phyloP scores from a whole-genome alignment of 1,140 invertebrate species.

The Drosophila bocqueti region DNA sequence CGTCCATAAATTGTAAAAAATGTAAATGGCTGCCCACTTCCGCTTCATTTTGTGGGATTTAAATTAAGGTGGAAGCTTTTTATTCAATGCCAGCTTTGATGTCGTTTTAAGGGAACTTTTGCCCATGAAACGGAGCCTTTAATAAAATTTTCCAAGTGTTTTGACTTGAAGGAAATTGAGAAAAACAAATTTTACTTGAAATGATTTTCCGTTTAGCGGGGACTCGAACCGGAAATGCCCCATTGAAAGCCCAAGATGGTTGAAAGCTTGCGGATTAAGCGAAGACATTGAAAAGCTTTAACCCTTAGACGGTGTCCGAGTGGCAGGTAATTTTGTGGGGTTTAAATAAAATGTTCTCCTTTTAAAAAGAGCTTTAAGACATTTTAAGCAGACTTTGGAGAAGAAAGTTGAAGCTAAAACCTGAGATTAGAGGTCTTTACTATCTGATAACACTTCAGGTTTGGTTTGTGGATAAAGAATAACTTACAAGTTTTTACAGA shows the following conservation, averaged over 20 bases:
- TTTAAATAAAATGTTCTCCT: not conserved
- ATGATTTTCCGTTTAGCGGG: not conserved
- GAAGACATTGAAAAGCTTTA: constrained; percentile 22
- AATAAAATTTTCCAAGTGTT: not conserved
- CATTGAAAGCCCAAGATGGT: constrained; percentile 53
- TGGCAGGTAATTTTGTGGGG: not conserved
- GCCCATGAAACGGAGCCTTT: not conserved
- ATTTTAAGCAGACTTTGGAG: not conserved
- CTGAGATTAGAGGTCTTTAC: no score
- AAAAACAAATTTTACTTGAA: constrained; percentile 5
- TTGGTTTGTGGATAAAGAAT: not conserved
- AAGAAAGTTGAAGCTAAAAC: not conserved
- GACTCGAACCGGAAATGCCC: constrained; percentile 54
- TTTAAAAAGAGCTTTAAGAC: constrained; percentile 3
- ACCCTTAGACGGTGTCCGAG: constrained; percentile 21
- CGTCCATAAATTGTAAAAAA: constrained; percentile 29
- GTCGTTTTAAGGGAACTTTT: not conserved
- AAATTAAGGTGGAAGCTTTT: constrained; percentile 21
- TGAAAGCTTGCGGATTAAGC: constrained; percentile 41
- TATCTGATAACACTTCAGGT: no score
- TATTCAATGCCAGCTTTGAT: not conserved
- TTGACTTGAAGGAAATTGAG: not conserved
- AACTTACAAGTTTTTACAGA: not conserved
- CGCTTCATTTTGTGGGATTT: constrained; percentile 3
- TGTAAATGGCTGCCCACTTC: constrained; percentile 5